A percentile compares a stretch with the other conserved stretches of the same genome.
These are phyloP conservation scores for chimpanzee (Pan troglodytes) DNA, from an alignment of 2,113 vertebrate genomes.

Conservation along the genomic window NHGRI_mPanTro3-v2.1_pri NC_072408.2:105210501-105211000, in stretches of 20 bases:
- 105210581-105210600: background rate
- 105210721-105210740: background rate
- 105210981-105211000: background rate
- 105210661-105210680: background rate
- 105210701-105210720: background rate
- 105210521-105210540: background rate
- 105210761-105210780: background rate
- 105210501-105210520: background rate
- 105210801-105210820: background rate
- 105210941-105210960: background rate
- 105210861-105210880: background rate
- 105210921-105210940: background rate
- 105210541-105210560: background rate
- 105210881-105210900: background rate
- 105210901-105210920: background rate
- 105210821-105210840: background rate
- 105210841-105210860: background rate
- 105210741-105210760: background rate
- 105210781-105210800: background rate
- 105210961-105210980: background rate
- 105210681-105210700: background rate
- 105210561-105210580: background rate
- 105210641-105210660: background rate
- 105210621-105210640: background rate
- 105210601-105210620: background rate